Conservation (phyloP, 2,797 vertebrate genomes). For the Pseudochirops cupreus region DNA sequence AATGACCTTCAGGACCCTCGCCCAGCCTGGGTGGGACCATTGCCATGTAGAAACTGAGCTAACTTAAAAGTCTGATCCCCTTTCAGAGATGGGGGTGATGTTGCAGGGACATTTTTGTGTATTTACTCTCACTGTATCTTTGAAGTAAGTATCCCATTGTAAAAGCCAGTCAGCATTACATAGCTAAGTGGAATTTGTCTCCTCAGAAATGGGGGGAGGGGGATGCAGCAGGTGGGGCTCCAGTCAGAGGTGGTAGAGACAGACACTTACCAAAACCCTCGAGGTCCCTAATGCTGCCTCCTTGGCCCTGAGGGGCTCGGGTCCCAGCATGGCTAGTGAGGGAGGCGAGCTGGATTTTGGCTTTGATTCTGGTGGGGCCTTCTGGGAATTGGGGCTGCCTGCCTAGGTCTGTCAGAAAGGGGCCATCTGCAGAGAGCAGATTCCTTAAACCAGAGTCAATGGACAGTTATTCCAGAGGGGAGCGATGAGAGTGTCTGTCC, state of each 20-base stretch:
- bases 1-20: background rate
- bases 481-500: background rate
- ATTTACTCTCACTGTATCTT: background rate
- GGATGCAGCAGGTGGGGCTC: background rate
- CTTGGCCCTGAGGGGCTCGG: background rate
- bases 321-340: background rate
- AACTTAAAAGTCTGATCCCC: background rate
- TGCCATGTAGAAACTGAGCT: background rate
- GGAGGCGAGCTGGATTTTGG: background rate
- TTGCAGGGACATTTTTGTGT: background rate
- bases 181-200: background rate
- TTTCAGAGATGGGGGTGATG: background rate
- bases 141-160: background rate
- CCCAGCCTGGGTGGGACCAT: background rate
- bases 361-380: background rate
- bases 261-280: background rate
- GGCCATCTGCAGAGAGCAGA: background rate
- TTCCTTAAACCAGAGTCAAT: conserved; percentile 5
- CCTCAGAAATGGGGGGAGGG: background rate
- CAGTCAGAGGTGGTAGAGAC: background rate
- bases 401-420: background rate
- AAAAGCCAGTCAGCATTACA: background rate
- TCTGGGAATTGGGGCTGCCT: background rate
- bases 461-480: background rate
- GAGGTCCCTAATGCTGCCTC: background rate